phyloP scores from a whole-genome alignment of 2,888 invertebrate genomes.

The Callosobruchus maculatus region DNA sequence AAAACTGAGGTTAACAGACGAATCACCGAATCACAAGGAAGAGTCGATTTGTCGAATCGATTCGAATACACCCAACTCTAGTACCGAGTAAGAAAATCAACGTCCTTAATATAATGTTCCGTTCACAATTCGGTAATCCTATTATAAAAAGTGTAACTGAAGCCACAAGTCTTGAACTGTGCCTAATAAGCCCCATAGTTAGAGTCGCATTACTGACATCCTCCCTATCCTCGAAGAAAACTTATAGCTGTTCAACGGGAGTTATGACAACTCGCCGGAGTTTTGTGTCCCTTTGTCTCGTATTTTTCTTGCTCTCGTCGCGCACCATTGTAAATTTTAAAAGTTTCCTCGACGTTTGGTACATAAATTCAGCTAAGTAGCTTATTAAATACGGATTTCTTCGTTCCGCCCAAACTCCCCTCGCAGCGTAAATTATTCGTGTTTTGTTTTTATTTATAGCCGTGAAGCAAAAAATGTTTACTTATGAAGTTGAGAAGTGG shows the following conservation, averaged over 20 bases:
- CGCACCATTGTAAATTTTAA: neutral
- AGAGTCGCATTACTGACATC: neutral
- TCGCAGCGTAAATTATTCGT: neutral
- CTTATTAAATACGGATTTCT: neutral
- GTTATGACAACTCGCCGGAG: neutral
- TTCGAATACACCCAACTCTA: no score
- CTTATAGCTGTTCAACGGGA: neutral
- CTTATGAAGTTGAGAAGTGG: neutral
- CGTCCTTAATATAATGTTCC: neutral
- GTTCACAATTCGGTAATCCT: neutral
- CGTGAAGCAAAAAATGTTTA: neutral
- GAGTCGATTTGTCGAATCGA: no score
- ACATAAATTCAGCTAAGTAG: neutral
- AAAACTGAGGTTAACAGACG: no score
- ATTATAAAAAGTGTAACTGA: neutral
- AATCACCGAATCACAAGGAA: no score
- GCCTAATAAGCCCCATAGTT: neutral
- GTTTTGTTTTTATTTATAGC: neutral
- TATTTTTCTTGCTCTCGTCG: neutral
- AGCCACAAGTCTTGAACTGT: neutral
- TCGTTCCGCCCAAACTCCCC: neutral
- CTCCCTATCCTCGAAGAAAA: neutral
- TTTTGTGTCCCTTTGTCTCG: neutral
- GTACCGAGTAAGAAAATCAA: no score
- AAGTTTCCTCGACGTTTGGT: neutral